phyloP scores from a whole-genome alignment of 1,140 invertebrate genomes.

The Chelonus insularis region DNA sequence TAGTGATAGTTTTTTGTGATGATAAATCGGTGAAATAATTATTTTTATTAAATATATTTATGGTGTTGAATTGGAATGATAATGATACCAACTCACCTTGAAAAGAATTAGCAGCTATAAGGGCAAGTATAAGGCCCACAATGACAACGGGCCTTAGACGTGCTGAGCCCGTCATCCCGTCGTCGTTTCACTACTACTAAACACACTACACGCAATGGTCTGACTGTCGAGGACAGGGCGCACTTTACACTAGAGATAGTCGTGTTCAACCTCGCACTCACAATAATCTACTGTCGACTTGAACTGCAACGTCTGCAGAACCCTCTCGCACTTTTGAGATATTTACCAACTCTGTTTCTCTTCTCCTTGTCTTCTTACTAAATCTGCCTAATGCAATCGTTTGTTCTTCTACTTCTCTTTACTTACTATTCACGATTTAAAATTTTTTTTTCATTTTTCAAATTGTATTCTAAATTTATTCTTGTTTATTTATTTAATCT shows the following conservation, averaged over 20 bases:
- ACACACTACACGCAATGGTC: conserved; percentile 53
- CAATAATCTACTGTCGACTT: conserved; percentile 49
- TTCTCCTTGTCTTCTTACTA: conserved; percentile 17
- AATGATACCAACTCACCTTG: conserved; percentile 48
- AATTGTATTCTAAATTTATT: no score
- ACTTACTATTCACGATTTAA: neutral
- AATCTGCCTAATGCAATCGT: conserved; percentile 13
- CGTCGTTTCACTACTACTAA: conserved; percentile 40
- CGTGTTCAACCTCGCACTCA: conserved; percentile 51
- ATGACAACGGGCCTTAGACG: conserved; percentile 52
- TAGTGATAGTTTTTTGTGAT: no score
- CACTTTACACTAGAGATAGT: conserved; percentile 48
- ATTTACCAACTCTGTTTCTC: conserved; percentile 12
- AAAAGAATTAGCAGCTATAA: conserved; percentile 54
- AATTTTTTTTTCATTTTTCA: no score
- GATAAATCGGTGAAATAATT: no score
- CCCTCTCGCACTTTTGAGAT: conserved; percentile 27
- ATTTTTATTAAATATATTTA: no score
- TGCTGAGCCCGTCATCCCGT: conserved; percentile 55
- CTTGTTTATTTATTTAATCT: no score
- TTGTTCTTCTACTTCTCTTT: conserved; percentile 6
- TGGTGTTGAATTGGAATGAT: neutral
- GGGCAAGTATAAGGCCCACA: conserved; percentile 52
- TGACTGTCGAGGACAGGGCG: conserved; percentile 40
- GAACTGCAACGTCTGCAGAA: conserved; percentile 39